These are phyloP conservation scores for Kryptopterus vitreolus DNA, from an alignment of 2,797 vertebrate genomes.

Conservation along the genomic window DNA sequence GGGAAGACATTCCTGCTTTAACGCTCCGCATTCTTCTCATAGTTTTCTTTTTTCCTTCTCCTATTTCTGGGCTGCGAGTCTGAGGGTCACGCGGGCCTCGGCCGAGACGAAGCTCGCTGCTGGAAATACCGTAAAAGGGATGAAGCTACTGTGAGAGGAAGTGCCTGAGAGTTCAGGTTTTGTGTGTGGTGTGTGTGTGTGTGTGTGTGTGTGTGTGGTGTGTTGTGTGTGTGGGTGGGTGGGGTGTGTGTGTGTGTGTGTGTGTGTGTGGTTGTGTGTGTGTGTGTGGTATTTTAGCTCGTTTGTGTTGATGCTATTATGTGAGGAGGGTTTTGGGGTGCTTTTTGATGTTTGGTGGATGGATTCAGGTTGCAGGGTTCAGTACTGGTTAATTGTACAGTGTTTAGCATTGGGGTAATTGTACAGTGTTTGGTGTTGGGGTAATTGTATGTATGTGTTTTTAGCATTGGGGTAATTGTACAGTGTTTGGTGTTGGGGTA, in stretches of 20 bases:
- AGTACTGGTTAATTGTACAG: too few relatives aligned
- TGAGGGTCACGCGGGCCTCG: background rate
- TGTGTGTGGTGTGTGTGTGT: constrained; percentile 20
- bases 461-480: too few relatives aligned
- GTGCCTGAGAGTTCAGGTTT: background rate
- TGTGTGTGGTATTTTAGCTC: background rate
- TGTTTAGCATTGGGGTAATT: too few relatives aligned
- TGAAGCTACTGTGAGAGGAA: background rate
- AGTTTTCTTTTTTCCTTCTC: background rate
- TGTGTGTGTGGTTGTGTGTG: background rate
- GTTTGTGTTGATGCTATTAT: background rate
- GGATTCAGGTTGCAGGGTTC: background rate
- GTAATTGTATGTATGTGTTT: too few relatives aligned
- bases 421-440: too few relatives aligned
- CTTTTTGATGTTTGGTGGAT: background rate
- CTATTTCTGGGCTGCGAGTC: background rate
- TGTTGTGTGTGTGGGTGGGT: background rate
- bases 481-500: too few relatives aligned
- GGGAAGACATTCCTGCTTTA: constrained; percentile 1
- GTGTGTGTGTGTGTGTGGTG: background rate
- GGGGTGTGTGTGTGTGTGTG: background rate
- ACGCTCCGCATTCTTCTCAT: constrained; percentile 1
- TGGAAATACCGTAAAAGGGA: constrained; percentile 30
- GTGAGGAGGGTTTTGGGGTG: background rate
- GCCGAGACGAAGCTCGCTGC: background rate